phyloP scores from a whole-genome alignment of 2,113 vertebrate genomes.

The Nothocercus nigrocapillus region DNA sequence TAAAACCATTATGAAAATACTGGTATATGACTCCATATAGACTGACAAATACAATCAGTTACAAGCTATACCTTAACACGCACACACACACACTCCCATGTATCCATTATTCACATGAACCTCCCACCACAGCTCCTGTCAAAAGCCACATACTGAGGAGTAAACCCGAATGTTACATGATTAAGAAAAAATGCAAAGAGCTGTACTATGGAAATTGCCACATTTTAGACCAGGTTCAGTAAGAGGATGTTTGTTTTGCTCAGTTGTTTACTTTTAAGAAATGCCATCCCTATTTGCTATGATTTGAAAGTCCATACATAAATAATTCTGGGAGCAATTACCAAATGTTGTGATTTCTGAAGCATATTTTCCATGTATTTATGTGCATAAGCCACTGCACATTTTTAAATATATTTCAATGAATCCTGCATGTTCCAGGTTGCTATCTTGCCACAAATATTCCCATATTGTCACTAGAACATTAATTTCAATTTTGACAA shows the following conservation, averaged over 20 bases:
- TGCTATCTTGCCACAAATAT: neutral
- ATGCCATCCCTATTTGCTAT: neutral
- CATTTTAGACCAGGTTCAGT: neutral
- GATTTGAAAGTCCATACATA: neutral
- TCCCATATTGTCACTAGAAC: accelerated
- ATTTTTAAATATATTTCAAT: neutral
- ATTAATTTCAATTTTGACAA: neutral
- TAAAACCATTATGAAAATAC: neutral
- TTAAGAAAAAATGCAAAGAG: neutral
- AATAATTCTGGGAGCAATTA: neutral
- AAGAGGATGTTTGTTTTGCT: neutral
- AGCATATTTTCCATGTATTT: neutral
- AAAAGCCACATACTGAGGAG: neutral
- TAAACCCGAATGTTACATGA: neutral
- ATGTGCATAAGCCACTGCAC: neutral
- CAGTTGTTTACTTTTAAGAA: constrained; percentile 2
- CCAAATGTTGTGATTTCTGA: neutral
- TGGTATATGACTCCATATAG: neutral
- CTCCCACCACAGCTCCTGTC: neutral
- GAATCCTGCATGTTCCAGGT: neutral
- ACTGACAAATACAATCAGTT: neutral
- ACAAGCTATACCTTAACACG: neutral
- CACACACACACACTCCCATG: neutral
- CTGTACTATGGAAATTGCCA: neutral
- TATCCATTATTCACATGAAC: neutral